Conservation (phyloP, 2,888 invertebrate species). For the Dryomyza anilis region DNA sequence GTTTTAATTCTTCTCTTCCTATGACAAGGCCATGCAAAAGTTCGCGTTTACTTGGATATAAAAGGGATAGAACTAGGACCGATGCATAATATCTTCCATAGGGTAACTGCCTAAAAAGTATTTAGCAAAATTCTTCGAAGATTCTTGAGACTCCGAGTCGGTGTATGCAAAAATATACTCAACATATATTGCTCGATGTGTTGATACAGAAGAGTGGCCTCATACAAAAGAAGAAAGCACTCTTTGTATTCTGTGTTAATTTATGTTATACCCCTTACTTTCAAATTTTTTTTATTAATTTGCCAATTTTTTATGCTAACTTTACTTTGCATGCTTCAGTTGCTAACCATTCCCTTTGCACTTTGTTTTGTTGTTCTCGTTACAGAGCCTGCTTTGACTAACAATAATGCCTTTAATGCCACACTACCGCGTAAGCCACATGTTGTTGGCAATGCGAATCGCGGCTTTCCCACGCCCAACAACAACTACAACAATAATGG, state of each 20-base stretch:
- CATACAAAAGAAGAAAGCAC: no score
- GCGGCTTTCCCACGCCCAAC: neutral
- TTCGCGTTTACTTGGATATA: no score
- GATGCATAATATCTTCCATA: no score
- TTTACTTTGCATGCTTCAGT: conserved; percentile 12
- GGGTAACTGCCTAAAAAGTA: no score
- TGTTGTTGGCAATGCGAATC: conserved; percentile 25
- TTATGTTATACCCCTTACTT: neutral
- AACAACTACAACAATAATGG: conserved; percentile 15
- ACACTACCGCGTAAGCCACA: conserved; percentile 40
- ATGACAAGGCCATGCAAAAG: no score
- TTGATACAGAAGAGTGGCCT: no score
- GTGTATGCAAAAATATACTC: no score
- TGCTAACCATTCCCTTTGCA: conserved; percentile 30
- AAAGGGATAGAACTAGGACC: no score
- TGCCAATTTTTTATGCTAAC: conserved; percentile 4
- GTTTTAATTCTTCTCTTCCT: no score
- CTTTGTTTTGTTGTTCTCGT: conserved; percentile 33
- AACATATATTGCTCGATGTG: no score
- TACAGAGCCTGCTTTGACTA: conserved; percentile 39
- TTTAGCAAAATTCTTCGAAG: no score
- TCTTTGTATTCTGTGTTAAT: neutral
- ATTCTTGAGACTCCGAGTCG: no score
- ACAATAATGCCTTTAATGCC: conserved; percentile 40
- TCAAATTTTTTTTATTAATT: conserved; percentile 3